Percentiles rank a stretch among this genome's conserved stretches.
Evolutionary conservation across 2,888 invertebrate genomes (phyloP).

Genomic region (Eurytoma californica): DNA sequence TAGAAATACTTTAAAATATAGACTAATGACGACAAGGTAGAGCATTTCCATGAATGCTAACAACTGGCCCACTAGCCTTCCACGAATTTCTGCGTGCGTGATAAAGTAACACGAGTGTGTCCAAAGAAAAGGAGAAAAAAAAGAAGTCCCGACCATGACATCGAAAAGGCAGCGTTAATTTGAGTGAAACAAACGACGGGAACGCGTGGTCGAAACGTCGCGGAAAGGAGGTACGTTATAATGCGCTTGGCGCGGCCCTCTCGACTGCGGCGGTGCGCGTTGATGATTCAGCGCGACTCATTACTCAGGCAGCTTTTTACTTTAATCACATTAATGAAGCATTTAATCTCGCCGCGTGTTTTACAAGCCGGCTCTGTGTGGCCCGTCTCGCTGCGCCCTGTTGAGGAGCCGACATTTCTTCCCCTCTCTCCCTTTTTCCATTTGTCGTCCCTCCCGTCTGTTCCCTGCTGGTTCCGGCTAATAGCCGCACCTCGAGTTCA

Average conservation of each 20-base stretch:
- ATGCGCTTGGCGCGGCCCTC: neutral
- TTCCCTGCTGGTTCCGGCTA: conserved; percentile 56
- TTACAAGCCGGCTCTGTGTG: conserved; percentile 74
- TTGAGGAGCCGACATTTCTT: conserved; percentile 67
- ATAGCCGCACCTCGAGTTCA: conserved; percentile 66
- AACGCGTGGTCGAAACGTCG: neutral
- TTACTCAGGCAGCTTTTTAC: conserved; percentile 74
- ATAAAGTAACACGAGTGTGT: neutral
- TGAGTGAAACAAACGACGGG: conserved; percentile 29
- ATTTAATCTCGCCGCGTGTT: conserved; percentile 75
- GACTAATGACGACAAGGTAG: conserved; percentile 7
- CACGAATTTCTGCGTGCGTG: neutral
- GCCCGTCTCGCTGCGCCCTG: conserved; percentile 64
- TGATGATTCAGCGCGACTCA: conserved; percentile 71
- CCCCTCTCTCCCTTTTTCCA: conserved; percentile 9
- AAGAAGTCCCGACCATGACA: neutral
- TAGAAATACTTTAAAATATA: neutral
- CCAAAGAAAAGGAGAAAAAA: neutral
- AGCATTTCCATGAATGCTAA: neutral
- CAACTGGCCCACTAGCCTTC: neutral
- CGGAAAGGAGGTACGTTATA: neutral
- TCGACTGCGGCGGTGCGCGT: neutral
- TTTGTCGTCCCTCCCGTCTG: neutral
- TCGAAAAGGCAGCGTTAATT: conserved; percentile 41
- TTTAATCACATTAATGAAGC: conserved; percentile 76